These are phyloP conservation scores for Neodiprion lecontei DNA, from an alignment of 1,140 invertebrate genomes.

Conservation along the genomic window DNA sequence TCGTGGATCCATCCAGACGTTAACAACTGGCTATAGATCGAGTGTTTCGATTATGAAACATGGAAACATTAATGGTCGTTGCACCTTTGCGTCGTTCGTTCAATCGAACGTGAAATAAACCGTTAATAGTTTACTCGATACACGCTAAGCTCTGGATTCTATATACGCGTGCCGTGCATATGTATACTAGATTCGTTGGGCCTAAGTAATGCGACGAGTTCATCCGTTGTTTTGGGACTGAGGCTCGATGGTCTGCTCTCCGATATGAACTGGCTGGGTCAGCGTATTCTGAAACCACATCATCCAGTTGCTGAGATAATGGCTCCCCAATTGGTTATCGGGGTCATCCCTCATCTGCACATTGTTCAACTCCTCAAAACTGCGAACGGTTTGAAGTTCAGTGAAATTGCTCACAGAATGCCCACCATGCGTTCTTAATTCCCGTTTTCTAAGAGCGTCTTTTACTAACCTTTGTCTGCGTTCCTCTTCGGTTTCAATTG, in stretches of 20 bases:
- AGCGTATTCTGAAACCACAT: conserved; percentile 49
- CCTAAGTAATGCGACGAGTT: neutral
- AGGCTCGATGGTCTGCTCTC: conserved; percentile 31
- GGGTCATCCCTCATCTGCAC: conserved; percentile 40
- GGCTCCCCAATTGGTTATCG: conserved; percentile 40
- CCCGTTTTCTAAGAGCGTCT: conserved; percentile 46
- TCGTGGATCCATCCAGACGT: neutral
- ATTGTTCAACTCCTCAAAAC: conserved; percentile 45
- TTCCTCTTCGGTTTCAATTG: conserved; percentile 49
- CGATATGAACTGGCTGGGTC: conserved; percentile 34
- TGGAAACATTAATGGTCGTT: neutral
- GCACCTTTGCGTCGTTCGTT: neutral
- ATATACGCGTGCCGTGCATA: neutral
- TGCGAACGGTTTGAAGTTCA: conserved; percentile 39
- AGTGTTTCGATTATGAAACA: neutral
- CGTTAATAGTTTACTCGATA: neutral
- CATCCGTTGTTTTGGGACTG: conserved; percentile 34
- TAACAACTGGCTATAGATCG: neutral
- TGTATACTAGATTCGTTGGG: neutral
- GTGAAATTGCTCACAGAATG: conserved; percentile 37
- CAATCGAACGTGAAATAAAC: neutral
- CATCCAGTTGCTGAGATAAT: conserved; percentile 49
- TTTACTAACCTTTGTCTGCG: conserved; percentile 46
- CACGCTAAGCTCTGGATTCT: neutral
- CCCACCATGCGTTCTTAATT: conserved; percentile 44